Percentiles rank a stretch among this genome's conserved stretches.
phyloP scores from a whole-genome alignment of 1,140 invertebrate genomes.

The Brachionus calyciflorus region DNA sequence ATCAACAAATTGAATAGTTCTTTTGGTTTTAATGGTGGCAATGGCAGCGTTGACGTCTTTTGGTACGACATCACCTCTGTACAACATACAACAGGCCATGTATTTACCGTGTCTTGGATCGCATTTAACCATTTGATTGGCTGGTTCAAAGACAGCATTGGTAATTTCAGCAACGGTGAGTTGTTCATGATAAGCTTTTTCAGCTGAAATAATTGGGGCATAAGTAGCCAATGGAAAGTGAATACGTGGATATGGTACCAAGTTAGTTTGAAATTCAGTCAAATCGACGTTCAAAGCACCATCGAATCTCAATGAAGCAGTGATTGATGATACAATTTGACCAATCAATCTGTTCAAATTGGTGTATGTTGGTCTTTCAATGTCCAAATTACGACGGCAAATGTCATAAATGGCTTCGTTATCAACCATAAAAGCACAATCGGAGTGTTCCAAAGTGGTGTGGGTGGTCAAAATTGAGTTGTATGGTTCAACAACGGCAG shows the following conservation, averaged over 20 bases:
- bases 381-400: constrained; percentile 76
- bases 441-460: constrained; percentile 57
- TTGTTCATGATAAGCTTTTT: constrained; percentile 60
- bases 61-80: constrained; percentile 63
- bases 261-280: constrained; percentile 54
- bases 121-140: constrained; percentile 71
- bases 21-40: constrained; percentile 57
- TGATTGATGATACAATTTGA: constrained; percentile 81
- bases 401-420: constrained; percentile 83
- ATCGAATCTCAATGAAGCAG: constrained; percentile 66
- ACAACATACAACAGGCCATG: constrained; percentile 63
- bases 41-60: constrained; percentile 63
- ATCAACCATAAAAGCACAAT: constrained; percentile 67
- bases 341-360: constrained; percentile 76
- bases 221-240: constrained; percentile 77
- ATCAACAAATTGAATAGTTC: constrained; percentile 64
- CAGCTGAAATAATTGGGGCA: constrained; percentile 67
- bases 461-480: constrained; percentile 59
- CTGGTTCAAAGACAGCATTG: constrained; percentile 66
- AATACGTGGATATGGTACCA: constrained; percentile 62
- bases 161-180: constrained; percentile 63
- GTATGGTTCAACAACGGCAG: constrained; percentile 61
- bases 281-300: constrained; percentile 54
- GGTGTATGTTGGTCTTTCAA: constrained; percentile 75
- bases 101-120: constrained; percentile 64